These are phyloP conservation scores for Rallus limicola DNA, from an alignment of 2,113 vertebrate species.

Conservation along the genomic window DNA sequence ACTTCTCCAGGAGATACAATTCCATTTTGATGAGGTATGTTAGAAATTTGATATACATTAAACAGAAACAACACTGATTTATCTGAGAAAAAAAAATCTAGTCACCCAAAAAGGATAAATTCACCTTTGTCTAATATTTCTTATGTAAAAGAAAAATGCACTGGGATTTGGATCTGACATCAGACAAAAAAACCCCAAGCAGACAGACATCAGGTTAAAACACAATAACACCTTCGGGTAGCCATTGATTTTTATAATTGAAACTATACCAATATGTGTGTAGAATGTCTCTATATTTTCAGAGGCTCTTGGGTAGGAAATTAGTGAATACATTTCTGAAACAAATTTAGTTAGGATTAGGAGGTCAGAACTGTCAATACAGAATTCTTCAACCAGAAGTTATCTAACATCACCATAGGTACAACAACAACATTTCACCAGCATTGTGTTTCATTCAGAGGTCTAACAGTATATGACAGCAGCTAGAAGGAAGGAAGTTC, in stretches of 20 bases:
- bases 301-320: neutral
- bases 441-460: neutral
- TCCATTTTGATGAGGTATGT: neutral
- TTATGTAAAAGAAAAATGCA: neutral
- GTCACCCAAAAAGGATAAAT: neutral
- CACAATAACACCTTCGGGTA: neutral
- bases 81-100: neutral
- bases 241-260: neutral
- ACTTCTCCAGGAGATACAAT: neutral
- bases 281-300: neutral
- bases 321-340: neutral
- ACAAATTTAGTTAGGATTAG: neutral
- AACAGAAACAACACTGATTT: neutral
- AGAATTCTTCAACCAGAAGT: neutral
- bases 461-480: neutral
- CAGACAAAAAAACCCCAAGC: neutral
- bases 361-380: neutral
- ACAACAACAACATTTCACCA: neutral
- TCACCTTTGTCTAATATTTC: neutral
- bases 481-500: neutral
- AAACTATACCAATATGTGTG: neutral
- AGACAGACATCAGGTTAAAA: rapidly evolving
- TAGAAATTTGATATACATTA: neutral
- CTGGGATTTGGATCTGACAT: neutral
- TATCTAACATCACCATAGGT: rapidly evolving